Conservation (phyloP, 2,113 vertebrate species). For the Anolis carolinensis region DNA sequence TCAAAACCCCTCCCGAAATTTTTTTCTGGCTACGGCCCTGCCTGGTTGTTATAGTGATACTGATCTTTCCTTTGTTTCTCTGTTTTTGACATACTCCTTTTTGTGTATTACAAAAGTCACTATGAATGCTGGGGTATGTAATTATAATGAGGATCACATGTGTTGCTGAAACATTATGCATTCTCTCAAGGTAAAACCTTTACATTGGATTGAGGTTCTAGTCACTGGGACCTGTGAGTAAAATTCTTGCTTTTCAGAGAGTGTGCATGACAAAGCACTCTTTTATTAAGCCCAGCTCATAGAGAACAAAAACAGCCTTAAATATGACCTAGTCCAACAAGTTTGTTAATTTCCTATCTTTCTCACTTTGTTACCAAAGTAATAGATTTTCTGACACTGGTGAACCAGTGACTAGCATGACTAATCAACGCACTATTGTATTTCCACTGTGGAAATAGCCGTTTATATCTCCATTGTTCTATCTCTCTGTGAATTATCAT, state of each 20-base stretch:
- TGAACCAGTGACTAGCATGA: slow-evolving; percentile 32
- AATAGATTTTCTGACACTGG: slow-evolving; percentile 41
- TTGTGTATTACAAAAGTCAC: too few relatives aligned
- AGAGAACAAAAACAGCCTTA: slow-evolving; percentile 8
- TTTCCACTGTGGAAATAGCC: slow-evolving; percentile 34
- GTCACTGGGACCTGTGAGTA: neutral
- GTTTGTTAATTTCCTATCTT: slow-evolving; percentile 36
- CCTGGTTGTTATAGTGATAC: too few relatives aligned
- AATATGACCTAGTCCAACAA: slow-evolving; percentile 27
- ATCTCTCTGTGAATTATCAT: slow-evolving; percentile 31
- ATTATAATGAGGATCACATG: neutral
- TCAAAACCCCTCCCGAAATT: too few relatives aligned
- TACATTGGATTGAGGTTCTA: neutral
- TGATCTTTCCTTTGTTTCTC: too few relatives aligned
- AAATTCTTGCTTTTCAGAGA: neutral
- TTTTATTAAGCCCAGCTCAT: slow-evolving; percentile 2
- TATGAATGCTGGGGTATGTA: too few relatives aligned
- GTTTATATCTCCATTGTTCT: slow-evolving; percentile 29
- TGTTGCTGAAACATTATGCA: neutral
- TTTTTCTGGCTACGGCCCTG: too few relatives aligned
- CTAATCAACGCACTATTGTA: slow-evolving; percentile 32
- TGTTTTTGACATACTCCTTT: too few relatives aligned
- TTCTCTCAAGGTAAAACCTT: neutral
- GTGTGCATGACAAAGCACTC: neutral
- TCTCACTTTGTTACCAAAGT: slow-evolving; percentile 36